Conservation (phyloP, 1,140 invertebrate species). For the Muscidifurax raptorellus region DNA sequence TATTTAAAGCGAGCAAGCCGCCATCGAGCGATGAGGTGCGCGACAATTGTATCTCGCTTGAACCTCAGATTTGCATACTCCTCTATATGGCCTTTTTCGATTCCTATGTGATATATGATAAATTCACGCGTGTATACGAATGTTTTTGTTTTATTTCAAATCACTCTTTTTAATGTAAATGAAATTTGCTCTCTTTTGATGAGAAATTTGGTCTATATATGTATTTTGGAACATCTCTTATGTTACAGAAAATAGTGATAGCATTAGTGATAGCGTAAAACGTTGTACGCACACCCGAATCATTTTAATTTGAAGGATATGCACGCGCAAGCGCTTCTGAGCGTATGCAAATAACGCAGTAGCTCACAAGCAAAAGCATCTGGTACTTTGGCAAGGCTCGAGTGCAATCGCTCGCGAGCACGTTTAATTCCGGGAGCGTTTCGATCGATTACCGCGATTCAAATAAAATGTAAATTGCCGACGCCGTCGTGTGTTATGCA, state of each 20-base stretch:
- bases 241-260: too few species aligned
- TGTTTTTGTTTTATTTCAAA: too few species aligned
- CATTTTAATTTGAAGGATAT: neutral
- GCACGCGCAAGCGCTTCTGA: neutral
- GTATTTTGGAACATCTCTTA: too few species aligned
- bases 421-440: slow-evolving; percentile 68
- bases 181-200: too few species aligned
- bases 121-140: neutral
- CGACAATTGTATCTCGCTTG: slow-evolving; percentile 29
- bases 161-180: too few species aligned
- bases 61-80: neutral
- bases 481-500: slow-evolving; percentile 72
- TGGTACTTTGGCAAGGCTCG: neutral
- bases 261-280: too few species aligned
- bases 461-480: slow-evolving; percentile 63
- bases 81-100: neutral
- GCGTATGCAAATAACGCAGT: neutral
- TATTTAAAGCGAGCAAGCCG: slow-evolving; percentile 70
- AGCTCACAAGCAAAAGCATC: neutral
- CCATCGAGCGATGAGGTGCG: slow-evolving; percentile 38
- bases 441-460: slow-evolving; percentile 75
- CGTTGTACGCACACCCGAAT: neutral
- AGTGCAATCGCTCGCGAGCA: slow-evolving; percentile 46
- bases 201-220: too few species aligned
- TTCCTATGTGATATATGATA: neutral